A percentile compares a stretch with the other conserved stretches of the same genome.
phyloP scores from a whole-genome alignment of 2,888 invertebrate genomes.

The Ochlodes sylvanus region DNA sequence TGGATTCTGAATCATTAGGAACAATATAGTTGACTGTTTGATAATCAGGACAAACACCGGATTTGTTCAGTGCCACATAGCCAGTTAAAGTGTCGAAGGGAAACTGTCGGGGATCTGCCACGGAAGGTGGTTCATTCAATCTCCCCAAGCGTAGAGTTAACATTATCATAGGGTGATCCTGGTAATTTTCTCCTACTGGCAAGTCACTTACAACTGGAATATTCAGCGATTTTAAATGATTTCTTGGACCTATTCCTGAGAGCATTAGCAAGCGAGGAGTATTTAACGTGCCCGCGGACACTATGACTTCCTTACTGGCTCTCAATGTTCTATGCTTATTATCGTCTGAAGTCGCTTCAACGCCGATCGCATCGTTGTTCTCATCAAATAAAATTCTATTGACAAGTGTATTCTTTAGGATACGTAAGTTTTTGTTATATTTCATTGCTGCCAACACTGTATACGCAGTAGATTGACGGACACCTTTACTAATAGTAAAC shows the following conservation, averaged over 20 bases:
- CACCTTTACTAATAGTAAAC: constrained; percentile 50
- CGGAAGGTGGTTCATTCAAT: constrained; percentile 1
- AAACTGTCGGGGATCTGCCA: constrained; percentile 40
- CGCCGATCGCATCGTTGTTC: constrained; percentile 53
- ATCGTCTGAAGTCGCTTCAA: constrained; percentile 45
- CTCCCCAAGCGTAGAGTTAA: constrained; percentile 42
- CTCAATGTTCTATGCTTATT: constrained; percentile 44
- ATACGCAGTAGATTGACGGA: constrained; percentile 56
- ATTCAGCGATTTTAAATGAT: constrained; percentile 49
- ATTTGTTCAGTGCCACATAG: constrained; percentile 44
- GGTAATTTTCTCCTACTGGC: constrained; percentile 57
- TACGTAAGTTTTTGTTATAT: constrained; percentile 50
- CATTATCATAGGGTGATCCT: constrained; percentile 50
- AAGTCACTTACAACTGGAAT: constrained; percentile 53
- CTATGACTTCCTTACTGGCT: constrained; percentile 55
- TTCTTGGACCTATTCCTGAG: constrained; percentile 58
- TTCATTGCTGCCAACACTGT: constrained; percentile 48
- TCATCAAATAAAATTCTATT: constrained; percentile 55
- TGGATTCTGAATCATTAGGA: constrained; percentile 43
- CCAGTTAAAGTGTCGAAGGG: constrained; percentile 48
- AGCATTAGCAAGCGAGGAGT: constrained; percentile 58
- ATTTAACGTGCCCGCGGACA: constrained; percentile 58
- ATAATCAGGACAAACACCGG: constrained; percentile 48
- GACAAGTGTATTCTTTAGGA: constrained; percentile 53
- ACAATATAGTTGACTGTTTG: constrained; percentile 49